Conservation (phyloP, 2,888 invertebrate genomes). For the Meganola albula region DNA sequence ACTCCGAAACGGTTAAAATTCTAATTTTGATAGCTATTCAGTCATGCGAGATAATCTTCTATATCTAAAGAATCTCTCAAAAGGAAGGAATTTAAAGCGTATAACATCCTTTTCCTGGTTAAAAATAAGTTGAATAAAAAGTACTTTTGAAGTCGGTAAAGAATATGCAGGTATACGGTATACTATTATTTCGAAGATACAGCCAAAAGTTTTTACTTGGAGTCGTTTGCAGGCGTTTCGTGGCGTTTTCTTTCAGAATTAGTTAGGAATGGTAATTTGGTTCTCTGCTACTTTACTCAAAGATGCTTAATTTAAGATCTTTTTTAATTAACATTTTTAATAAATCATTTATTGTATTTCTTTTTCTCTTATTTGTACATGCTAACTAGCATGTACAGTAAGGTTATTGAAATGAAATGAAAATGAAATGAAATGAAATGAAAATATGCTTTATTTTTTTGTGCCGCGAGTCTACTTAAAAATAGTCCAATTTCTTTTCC, state of each 20-base stretch:
- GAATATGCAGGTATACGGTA: constrained; percentile 34
- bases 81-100: constrained; percentile 23
- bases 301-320: constrained; percentile 19
- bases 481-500: too few relatives aligned
- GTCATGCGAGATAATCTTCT: constrained; percentile 34
- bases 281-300: constrained; percentile 28
- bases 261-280: constrained; percentile 39
- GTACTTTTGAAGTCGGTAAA: constrained; percentile 32
- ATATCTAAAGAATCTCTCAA: constrained; percentile 32
- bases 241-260: constrained; percentile 38
- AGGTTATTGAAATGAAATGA: too few relatives aligned
- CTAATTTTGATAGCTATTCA: constrained; percentile 28
- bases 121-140: constrained; percentile 30
- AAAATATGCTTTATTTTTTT: too few relatives aligned
- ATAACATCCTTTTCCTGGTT: constrained; percentile 25
- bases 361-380: too few relatives aligned
- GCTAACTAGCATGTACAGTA: too few relatives aligned
- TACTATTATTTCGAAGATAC: constrained; percentile 32
- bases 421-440: too few relatives aligned
- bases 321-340: constrained; percentile 18
- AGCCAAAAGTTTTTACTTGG: constrained; percentile 38
- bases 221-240: constrained; percentile 39
- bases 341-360: too few relatives aligned
- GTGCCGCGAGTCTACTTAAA: too few relatives aligned
- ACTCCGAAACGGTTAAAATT: constrained; percentile 27